Evolutionary conservation across 1,140 invertebrate species (phyloP).

Genomic region (Drosophila jambulina): DNA sequence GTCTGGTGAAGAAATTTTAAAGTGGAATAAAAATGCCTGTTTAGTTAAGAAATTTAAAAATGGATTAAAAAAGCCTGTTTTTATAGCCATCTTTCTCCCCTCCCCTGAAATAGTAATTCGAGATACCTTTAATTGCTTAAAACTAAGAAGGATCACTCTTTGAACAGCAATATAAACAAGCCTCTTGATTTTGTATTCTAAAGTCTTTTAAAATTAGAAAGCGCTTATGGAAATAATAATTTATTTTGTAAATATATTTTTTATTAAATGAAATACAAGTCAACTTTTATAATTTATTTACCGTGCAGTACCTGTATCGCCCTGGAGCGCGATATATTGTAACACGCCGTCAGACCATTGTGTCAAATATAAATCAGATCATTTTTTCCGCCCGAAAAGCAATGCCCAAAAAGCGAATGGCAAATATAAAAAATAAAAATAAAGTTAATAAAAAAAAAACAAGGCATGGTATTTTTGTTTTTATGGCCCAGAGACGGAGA

Average conservation of each 20-base stretch:
- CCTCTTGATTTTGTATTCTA: not conserved
- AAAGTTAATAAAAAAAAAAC: not conserved
- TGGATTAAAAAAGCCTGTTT: too few relatives aligned
- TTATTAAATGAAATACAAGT: too few relatives aligned
- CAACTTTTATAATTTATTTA: not conserved
- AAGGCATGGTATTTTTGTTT: constrained; percentile 43
- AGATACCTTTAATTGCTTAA: too few relatives aligned
- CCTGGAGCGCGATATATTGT: constrained; percentile 37
- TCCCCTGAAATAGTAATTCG: too few relatives aligned
- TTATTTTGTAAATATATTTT: not conserved
- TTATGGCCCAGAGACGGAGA: constrained; percentile 41
- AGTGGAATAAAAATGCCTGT: too few relatives aligned
- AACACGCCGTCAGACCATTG: constrained; percentile 72
- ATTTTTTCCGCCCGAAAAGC: constrained; percentile 67
- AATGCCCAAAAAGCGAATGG: constrained; percentile 24
- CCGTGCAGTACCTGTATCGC: constrained; percentile 20
- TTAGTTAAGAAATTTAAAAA: too few relatives aligned
- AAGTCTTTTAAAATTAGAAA: not conserved
- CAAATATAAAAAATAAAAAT: not conserved
- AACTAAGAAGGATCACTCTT: too few relatives aligned
- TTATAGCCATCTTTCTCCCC: too few relatives aligned
- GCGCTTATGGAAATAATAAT: not conserved
- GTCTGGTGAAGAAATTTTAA: too few relatives aligned
- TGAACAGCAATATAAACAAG: fast-evolving
- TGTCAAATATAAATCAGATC: constrained; percentile 85